Evolutionary conservation across 2,113 vertebrate species (phyloP).

Genomic region (Coptodon bakossiorum): DNA sequence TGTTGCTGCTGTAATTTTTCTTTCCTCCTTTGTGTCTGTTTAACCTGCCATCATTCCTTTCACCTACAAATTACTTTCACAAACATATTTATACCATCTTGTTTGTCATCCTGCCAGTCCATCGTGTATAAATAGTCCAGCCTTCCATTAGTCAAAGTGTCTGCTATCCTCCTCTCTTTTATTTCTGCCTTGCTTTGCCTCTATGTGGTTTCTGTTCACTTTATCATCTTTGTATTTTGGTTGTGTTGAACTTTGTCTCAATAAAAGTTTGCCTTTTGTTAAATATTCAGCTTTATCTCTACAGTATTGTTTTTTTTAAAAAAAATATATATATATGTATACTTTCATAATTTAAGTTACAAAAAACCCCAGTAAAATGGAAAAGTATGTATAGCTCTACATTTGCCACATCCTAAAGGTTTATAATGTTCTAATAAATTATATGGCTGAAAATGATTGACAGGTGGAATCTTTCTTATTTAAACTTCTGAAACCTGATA

Average conservation of each 20-base stretch:
- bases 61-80: not conserved
- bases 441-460: not conserved
- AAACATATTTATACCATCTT: not conserved
- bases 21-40: not conserved
- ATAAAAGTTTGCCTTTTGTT: not conserved
- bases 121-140: not conserved
- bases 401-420: not conserved
- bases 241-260: not conserved
- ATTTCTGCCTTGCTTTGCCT: not conserved
- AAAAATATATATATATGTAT: not conserved
- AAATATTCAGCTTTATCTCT: not conserved
- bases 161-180: not conserved
- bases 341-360: not conserved
- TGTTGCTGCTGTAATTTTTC: not conserved
- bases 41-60: not conserved
- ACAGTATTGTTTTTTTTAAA: not conserved
- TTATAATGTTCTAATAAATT: not conserved
- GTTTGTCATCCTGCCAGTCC: not conserved
- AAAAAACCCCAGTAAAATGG: not conserved
- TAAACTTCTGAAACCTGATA: not conserved
- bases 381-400: not conserved
- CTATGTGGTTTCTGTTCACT: not conserved
- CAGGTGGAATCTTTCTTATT: not conserved
- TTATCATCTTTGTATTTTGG: not conserved
- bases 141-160: not conserved